Percentiles rank a stretch among this genome's conserved stretches.
Conservation (phyloP, 2,113 vertebrate genomes). For the Mungos mungo region DNA sequence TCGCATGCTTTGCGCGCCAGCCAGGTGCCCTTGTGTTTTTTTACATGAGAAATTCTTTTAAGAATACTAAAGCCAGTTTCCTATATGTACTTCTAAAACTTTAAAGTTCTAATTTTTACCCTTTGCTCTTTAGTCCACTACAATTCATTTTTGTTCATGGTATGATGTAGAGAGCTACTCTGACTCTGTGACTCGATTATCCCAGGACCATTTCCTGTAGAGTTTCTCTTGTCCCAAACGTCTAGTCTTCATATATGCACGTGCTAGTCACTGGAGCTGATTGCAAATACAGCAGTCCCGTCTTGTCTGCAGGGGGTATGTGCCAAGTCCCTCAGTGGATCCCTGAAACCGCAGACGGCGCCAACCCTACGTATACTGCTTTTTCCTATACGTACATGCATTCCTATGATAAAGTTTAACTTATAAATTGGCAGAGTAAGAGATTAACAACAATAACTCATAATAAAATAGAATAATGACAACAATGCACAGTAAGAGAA, state of each 20-base stretch:
- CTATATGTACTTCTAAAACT: not conserved
- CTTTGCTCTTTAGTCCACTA: not conserved
- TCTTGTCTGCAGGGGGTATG: not conserved
- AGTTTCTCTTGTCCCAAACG: not conserved
- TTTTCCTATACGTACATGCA: not conserved
- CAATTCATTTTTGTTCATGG: not conserved
- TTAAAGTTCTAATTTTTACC: not conserved
- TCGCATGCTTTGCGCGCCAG: too few species aligned
- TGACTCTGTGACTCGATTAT: not conserved
- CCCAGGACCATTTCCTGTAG: not conserved
- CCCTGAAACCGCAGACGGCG: not conserved
- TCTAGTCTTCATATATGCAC: not conserved
- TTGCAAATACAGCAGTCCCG: not conserved
- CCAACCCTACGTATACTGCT: not conserved
- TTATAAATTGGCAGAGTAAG: not conserved
- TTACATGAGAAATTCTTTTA: not conserved
- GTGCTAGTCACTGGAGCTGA: not conserved
- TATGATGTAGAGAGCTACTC: not conserved
- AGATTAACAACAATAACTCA: not conserved
- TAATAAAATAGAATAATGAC: not conserved
- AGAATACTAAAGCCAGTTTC: not conserved
- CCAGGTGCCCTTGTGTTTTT: too few species aligned
- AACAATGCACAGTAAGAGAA: not conserved
- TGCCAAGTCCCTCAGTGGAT: not conserved
- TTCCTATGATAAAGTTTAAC: not conserved